Evolutionary conservation across 2,797 vertebrate genomes (phyloP).

Genomic region (Synaphobranchus kaupii): DNA sequence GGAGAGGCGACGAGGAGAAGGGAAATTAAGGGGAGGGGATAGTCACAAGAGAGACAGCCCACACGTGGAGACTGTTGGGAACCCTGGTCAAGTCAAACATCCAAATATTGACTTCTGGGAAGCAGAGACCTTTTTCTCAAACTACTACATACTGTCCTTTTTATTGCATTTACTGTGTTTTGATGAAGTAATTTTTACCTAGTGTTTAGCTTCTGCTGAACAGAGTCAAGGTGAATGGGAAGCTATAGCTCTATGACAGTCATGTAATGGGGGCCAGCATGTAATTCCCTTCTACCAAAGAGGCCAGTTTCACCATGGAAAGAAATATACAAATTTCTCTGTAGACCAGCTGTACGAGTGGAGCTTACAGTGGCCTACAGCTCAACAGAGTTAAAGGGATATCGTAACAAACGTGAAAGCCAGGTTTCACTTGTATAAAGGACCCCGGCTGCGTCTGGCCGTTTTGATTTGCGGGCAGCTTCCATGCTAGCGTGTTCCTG

Average conservation of each 20-base stretch:
- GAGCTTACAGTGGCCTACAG: not conserved
- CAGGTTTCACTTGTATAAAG: not conserved
- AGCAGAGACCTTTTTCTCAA: not conserved
- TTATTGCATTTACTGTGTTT: not conserved
- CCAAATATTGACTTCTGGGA: not conserved
- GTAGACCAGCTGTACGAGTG: too few relatives aligned
- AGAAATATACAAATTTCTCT: not conserved
- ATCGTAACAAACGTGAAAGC: not conserved
- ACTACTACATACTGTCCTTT: too few relatives aligned
- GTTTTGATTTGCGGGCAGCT: not conserved
- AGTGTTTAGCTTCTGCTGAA: not conserved
- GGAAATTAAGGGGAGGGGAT: constrained; percentile 79
- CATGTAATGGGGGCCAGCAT: not conserved
- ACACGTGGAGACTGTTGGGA: constrained; percentile 69
- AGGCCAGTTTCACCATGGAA: not conserved
- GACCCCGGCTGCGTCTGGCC: not conserved
- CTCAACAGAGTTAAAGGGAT: not conserved
- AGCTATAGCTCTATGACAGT: not conserved
- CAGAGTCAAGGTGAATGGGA: not conserved
- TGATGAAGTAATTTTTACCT: not conserved
- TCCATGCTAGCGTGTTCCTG: too few relatives aligned
- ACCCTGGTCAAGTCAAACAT: constrained; percentile 56
- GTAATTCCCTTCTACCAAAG: not conserved
- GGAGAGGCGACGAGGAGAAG: constrained; percentile 83
- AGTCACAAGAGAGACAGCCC: constrained; percentile 76